These are phyloP conservation scores for Tigriopus californicus DNA, from an alignment of 2,888 invertebrate genomes.

Conservation along the genomic window DNA sequence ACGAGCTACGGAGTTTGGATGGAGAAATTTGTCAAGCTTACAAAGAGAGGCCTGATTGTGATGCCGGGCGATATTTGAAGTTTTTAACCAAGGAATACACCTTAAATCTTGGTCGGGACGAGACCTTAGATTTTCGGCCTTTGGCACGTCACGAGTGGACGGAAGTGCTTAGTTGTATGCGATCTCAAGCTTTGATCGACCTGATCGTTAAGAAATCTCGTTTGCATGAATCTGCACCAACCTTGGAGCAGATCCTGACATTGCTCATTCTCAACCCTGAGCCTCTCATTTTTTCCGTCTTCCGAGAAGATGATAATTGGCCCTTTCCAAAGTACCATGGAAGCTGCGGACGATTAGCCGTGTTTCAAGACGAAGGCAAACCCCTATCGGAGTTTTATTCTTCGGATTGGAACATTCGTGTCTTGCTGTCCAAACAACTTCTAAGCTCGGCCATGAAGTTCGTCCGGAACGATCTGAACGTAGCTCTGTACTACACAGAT, in stretches of 20 bases:
- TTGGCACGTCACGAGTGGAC: neutral
- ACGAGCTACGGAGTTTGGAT: neutral
- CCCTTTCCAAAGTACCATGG: constrained; percentile 8
- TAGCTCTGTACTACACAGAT: neutral
- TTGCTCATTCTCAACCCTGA: neutral
- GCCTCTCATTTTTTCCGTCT: neutral
- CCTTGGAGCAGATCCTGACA: neutral
- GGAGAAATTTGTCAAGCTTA: neutral
- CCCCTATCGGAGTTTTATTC: neutral
- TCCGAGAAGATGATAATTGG: neutral
- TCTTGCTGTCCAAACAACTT: neutral
- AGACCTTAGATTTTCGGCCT: no score
- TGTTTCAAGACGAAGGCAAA: neutral
- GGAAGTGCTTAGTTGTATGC: neutral
- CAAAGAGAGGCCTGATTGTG: neutral
- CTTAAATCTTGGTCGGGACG: no score
- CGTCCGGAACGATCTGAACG: neutral
- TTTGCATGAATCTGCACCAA: neutral
- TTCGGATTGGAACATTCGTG: neutral
- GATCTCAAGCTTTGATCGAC: neutral
- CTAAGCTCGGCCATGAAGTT: neutral
- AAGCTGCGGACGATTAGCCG: neutral
- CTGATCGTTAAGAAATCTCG: neutral
- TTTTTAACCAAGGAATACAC: neutral
- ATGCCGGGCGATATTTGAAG: neutral